A percentile compares a stretch with the other conserved stretches of the same genome.
phyloP scores from a whole-genome alignment of 2,888 invertebrate species.

The Drosophila setosimentum region DNA sequence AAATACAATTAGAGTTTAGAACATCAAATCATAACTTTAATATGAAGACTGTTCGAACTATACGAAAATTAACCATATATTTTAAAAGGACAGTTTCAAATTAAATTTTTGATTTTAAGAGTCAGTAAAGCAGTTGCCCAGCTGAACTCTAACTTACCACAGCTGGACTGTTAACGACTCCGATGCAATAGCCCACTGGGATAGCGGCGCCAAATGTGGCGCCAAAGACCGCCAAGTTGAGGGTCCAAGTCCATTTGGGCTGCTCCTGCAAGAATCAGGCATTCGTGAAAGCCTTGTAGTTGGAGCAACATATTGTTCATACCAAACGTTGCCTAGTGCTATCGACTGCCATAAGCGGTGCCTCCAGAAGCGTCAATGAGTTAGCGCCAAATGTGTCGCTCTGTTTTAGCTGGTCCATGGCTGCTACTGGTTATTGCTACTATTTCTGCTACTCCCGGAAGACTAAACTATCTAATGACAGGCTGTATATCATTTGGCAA shows the following conservation, averaged over 20 bases:
- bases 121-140: not conserved
- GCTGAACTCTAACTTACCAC: constrained; percentile 86
- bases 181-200: constrained; percentile 93
- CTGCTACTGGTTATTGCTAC: not conserved
- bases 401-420: constrained; percentile 46
- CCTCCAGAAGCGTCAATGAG: constrained; percentile 47
- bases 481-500: constrained; percentile 32
- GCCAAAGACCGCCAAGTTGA: constrained; percentile 54
- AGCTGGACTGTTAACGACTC: constrained; percentile 92
- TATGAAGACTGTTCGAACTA: too few species aligned
- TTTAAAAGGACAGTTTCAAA: not conserved
- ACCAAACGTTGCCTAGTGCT: constrained; percentile 34
- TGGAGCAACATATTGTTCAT: not conserved
- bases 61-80: too few species aligned
- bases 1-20: too few species aligned
- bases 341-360: constrained; percentile 49
- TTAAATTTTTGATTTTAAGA: not conserved
- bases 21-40: too few species aligned
- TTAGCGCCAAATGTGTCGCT: constrained; percentile 13
- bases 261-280: constrained; percentile 32
- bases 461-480: not conserved
- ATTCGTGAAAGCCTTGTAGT: not conserved
- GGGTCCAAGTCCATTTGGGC: constrained; percentile 61
- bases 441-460: not conserved
- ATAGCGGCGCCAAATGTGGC: constrained; percentile 88